Conservation (phyloP, 1,140 invertebrate species). For the Oscheius sp. region DNA sequence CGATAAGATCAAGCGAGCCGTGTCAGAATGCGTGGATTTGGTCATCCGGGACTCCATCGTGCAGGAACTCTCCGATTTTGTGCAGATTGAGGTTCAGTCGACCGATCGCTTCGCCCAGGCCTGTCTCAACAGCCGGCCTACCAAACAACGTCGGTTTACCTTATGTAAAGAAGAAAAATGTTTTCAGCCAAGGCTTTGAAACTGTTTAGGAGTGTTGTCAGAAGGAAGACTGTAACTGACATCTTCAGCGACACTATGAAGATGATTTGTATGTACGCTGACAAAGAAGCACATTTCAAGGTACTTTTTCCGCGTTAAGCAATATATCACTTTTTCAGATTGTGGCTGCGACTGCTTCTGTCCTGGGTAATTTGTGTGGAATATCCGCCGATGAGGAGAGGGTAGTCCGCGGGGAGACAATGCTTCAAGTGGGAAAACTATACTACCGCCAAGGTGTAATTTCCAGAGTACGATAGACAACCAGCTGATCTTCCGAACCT, state of each 20-base stretch:
- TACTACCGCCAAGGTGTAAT: no score
- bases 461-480: background rate
- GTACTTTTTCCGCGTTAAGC: background rate
- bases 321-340: background rate
- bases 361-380: background rate
- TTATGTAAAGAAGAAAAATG: background rate
- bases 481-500: background rate
- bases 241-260: background rate
- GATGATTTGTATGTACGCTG: background rate
- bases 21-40: background rate
- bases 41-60: background rate
- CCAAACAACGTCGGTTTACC: no score
- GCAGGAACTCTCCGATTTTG: background rate
- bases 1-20: background rate
- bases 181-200: background rate
- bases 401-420: background rate
- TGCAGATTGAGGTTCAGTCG: constrained; percentile 4
- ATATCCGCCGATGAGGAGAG: background rate
- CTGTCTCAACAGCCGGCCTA: background rate
- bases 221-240: background rate
- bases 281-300: background rate
- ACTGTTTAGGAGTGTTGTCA: background rate
- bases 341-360: background rate
- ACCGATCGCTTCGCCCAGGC: constrained; percentile 9
- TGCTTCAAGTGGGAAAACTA: background rate